These are phyloP conservation scores for Pachliopta kotzebuea DNA, from an alignment of 2,888 invertebrate species.

Conservation along the genomic window DNA sequence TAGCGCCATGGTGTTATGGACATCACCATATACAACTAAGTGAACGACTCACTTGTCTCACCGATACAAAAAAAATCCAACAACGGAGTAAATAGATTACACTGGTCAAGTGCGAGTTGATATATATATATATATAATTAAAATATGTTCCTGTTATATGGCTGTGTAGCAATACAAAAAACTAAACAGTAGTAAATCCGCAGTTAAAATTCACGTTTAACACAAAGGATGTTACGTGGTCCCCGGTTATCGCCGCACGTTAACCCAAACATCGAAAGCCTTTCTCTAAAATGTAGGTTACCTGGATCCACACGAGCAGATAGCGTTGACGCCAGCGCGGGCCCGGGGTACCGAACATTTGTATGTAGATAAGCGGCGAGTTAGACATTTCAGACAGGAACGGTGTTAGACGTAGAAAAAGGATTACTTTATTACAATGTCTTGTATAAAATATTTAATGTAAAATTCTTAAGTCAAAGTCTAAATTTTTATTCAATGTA, in stretches of 20 bases:
- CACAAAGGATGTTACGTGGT: constrained; percentile 13
- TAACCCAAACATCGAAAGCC: constrained; percentile 32
- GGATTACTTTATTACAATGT: constrained; percentile 9
- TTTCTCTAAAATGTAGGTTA: constrained; percentile 30
- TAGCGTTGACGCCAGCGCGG: constrained; percentile 25
- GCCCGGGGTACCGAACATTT: constrained; percentile 23
- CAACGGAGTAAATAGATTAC: no score
- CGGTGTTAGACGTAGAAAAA: constrained; percentile 15
- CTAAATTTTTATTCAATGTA: no score
- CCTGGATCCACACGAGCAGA: constrained; percentile 24
- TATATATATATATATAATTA: no score
- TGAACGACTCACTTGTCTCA: no score
- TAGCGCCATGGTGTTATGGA: no score
- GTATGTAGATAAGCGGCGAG: constrained; percentile 23
- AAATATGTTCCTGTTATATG: not conserved
- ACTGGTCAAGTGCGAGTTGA: no score
- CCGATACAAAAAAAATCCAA: no score
- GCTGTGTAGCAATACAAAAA: not conserved
- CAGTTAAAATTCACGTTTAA: constrained; percentile 7
- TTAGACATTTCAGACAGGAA: constrained; percentile 23
- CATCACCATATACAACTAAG: no score
- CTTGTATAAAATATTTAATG: constrained; percentile 13
- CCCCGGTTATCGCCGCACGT: constrained; percentile 26
- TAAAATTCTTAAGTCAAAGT: no score
- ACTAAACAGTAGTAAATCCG: not conserved